A percentile compares a stretch with the other conserved stretches of the same genome.
Conservation (phyloP, 1,140 invertebrate genomes). For the Hyles euphorbiae region DNA sequence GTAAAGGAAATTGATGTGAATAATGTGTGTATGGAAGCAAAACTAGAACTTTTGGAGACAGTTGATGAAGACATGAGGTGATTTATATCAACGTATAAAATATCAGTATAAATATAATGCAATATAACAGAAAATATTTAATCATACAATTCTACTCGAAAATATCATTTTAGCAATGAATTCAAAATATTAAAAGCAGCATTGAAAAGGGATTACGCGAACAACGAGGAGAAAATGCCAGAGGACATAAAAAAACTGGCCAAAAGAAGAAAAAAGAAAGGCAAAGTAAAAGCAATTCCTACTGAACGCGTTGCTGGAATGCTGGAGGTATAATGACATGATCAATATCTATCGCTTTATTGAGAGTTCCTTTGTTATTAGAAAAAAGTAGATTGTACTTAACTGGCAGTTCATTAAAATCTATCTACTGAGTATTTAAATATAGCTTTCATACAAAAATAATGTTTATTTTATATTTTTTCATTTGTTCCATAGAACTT, state of each 20-base stretch:
- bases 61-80: slow-evolving; percentile 46
- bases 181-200: slow-evolving; percentile 35
- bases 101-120: too few relatives aligned
- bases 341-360: too few relatives aligned
- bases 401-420: too few relatives aligned
- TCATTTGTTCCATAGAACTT: slow-evolving; percentile 31
- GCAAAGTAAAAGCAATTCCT: slow-evolving; percentile 20
- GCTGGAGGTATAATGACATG: slow-evolving; percentile 28
- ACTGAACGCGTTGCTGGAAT: slow-evolving; percentile 27
- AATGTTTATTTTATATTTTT: background rate
- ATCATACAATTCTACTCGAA: too few relatives aligned
- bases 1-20: slow-evolving; percentile 31
- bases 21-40: slow-evolving; percentile 35
- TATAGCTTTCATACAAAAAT: too few relatives aligned
- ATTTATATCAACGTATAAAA: background rate
- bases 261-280: slow-evolving; percentile 25
- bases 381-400: too few relatives aligned
- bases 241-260: slow-evolving; percentile 28
- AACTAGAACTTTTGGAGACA: slow-evolving; percentile 33
- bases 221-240: slow-evolving; percentile 37
- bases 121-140: too few relatives aligned
- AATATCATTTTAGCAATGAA: slow-evolving; percentile 26
- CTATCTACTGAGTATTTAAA: too few relatives aligned
- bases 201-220: slow-evolving; percentile 44
- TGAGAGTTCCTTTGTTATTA: too few relatives aligned